Conservation (phyloP, 2,797 vertebrate genomes). For the Thalassophryne amazonica region DNA sequence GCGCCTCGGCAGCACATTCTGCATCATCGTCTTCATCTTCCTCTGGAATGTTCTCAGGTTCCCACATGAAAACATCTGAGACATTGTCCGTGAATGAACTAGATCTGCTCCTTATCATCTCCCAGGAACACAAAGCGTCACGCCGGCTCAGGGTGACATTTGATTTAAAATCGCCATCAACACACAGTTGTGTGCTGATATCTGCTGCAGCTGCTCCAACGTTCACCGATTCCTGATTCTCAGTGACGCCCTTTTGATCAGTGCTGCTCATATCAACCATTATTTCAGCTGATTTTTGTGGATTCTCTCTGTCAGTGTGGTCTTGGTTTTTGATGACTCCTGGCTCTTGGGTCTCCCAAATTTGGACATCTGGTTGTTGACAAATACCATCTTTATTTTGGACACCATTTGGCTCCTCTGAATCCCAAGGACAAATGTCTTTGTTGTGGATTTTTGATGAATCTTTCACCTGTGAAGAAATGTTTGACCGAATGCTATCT, state of each 20-base stretch:
- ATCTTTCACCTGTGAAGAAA: no score
- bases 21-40: slow-evolving; percentile 73
- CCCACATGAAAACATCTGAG: slow-evolving; percentile 76
- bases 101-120: slow-evolving; percentile 38
- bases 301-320: not conserved
- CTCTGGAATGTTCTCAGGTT: slow-evolving; percentile 76
- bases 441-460: no score
- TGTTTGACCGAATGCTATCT: no score
- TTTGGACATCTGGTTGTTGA: no score
- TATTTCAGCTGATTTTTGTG: slow-evolving; percentile 5
- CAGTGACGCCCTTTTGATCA: slow-evolving; percentile 14
- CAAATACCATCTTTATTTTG: no score
- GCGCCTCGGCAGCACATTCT: slow-evolving; percentile 79
- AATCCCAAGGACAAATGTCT: no score
- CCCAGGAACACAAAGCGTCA: slow-evolving; percentile 80
- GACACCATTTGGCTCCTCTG: no score
- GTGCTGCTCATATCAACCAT: not conserved
- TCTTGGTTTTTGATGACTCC: not conserved
- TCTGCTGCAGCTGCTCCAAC: slow-evolving; percentile 16
- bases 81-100: slow-evolving; percentile 56
- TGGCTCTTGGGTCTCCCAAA: slow-evolving; percentile 12
- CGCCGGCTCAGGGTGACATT: slow-evolving; percentile 61
- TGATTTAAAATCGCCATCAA: slow-evolving; percentile 44
- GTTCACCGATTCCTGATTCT: not conserved
- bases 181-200: slow-evolving; percentile 10